Percentiles rank a stretch among this genome's conserved stretches.
Evolutionary conservation across 2,888 invertebrate genomes (phyloP).

Genomic region (Clivina fossor): DNA sequence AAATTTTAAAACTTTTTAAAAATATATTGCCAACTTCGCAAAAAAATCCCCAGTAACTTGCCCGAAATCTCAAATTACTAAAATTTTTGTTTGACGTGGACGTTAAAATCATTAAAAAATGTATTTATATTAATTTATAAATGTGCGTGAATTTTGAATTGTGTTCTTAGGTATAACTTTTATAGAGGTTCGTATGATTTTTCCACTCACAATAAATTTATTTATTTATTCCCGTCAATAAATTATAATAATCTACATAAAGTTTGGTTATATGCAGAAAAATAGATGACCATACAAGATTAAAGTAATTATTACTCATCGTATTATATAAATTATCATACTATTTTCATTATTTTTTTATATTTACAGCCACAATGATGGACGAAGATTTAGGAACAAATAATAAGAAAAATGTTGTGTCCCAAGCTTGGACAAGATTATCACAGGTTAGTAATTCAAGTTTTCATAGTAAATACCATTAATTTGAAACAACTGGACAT

Average conservation of each 20-base stretch:
- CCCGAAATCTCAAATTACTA: constrained; percentile 6
- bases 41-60: constrained; percentile 1
- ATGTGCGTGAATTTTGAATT: constrained; percentile 12
- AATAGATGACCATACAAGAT: background rate
- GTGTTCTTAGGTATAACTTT: constrained; percentile 5
- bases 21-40: too few species aligned
- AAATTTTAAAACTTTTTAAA: too few species aligned
- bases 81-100: constrained; percentile 44
- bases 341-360: background rate
- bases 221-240: too few species aligned
- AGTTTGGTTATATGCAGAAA: constrained; percentile 19
- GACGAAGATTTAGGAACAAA: constrained; percentile 68
- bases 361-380: constrained; percentile 61
- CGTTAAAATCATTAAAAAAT: constrained; percentile 41
- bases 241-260: constrained; percentile 6
- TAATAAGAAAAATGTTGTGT: constrained; percentile 63
- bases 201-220: background rate
- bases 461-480: too few species aligned
- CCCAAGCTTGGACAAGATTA: constrained; percentile 67
- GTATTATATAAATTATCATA: background rate
- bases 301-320: background rate
- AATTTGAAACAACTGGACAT: too few species aligned
- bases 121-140: constrained; percentile 35
- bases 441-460: constrained; percentile 69
- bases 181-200: constrained; percentile 9